Percentiles rank a stretch among this genome's conserved stretches.
phyloP scores from a whole-genome alignment of 2,888 invertebrate species.

The Melipona bicolor region DNA sequence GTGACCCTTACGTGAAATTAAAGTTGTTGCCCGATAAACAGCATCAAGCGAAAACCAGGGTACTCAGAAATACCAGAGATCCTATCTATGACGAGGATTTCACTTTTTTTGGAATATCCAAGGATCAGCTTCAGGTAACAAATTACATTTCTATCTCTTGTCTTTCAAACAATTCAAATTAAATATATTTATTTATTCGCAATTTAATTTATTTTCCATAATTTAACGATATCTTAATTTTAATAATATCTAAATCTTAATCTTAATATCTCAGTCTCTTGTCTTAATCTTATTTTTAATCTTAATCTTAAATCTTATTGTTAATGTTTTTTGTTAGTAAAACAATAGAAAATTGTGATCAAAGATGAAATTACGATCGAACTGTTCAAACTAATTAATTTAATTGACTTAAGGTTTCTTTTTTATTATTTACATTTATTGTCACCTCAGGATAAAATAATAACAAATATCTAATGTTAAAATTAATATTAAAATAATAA shows the following conservation, averaged over 20 bases:
- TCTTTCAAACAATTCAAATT: neutral
- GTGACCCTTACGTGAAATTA: constrained; percentile 99
- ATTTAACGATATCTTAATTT: neutral
- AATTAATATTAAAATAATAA: neutral
- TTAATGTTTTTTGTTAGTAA: neutral
- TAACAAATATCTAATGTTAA: neutral
- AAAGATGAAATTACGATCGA: neutral
- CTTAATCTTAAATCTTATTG: neutral
- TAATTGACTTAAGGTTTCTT: neutral
- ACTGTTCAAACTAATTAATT: no score
- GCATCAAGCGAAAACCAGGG: constrained; percentile 98
- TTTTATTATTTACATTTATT: neutral
- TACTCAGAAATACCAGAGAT: constrained; percentile 97
- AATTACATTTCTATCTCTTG: neutral
- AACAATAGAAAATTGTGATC: neutral
- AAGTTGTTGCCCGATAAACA: constrained; percentile 98
- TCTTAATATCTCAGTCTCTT: neutral
- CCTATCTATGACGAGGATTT: constrained; percentile 99
- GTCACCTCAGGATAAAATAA: neutral
- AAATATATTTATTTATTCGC: neutral
- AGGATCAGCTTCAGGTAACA: constrained; percentile 90
- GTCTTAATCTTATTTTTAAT: neutral
- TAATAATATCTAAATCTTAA: neutral
- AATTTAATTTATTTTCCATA: neutral
- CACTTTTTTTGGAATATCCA: constrained; percentile 97